Evolutionary conservation across 2,113 vertebrate genomes (phyloP).

Genomic region (Hemicordylus capensis): DNA sequence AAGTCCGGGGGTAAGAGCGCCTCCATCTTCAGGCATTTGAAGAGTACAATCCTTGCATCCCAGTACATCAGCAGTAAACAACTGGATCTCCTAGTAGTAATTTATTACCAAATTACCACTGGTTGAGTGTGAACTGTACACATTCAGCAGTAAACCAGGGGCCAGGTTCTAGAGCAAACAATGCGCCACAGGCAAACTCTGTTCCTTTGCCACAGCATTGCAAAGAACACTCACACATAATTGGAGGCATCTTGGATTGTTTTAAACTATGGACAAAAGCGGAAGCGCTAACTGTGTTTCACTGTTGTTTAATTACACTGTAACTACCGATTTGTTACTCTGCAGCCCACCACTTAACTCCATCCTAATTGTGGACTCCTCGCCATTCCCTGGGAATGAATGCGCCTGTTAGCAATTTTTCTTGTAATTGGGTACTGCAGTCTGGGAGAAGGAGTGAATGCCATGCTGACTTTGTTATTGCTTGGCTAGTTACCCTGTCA

Average conservation of each 20-base stretch:
- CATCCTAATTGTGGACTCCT: constrained; percentile 20
- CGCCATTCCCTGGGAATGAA: constrained; percentile 53
- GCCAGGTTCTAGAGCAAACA: neutral
- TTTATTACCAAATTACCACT: neutral
- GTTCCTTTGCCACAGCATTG: neutral
- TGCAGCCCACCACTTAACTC: constrained; percentile 10
- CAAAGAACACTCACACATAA: neutral
- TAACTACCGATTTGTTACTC: constrained; percentile 63
- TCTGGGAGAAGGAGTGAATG: constrained; percentile 5
- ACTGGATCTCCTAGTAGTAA: neutral
- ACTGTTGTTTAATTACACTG: constrained; percentile 55
- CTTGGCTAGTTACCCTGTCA: neutral
- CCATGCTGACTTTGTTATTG: neutral
- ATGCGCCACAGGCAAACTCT: neutral
- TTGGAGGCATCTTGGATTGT: neutral
- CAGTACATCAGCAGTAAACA: neutral
- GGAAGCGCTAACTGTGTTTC: neutral
- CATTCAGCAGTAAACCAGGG: neutral
- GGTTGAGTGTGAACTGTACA: neutral
- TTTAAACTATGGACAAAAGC: constrained; percentile 31
- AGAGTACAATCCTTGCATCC: no score
- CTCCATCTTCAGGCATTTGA: no score
- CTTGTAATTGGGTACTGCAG: neutral
- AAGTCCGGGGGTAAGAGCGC: no score
- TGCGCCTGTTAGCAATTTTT: constrained; percentile 50